phyloP scores from a whole-genome alignment of 2,113 vertebrate species.

The Muscicapa adusta region DNA sequence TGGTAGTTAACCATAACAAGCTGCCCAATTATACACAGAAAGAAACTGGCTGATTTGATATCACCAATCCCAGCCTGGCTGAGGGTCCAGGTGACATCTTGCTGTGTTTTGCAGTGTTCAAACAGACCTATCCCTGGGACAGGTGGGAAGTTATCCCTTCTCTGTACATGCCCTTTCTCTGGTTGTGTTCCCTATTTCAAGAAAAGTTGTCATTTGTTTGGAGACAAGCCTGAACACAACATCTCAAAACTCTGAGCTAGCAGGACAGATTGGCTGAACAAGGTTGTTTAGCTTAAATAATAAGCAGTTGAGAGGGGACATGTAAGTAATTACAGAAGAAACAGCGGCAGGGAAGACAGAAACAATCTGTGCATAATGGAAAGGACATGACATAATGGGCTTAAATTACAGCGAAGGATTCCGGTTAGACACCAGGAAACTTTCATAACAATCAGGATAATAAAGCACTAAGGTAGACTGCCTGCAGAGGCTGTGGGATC shows the following conservation, averaged over 20 bases:
- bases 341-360: conserved; percentile 23
- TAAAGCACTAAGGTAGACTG: conserved; percentile 47
- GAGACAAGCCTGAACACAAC: neutral
- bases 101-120: neutral
- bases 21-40: neutral
- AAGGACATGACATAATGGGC: conserved; percentile 62
- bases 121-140: neutral
- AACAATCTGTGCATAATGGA: conserved; percentile 55
- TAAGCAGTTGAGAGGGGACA: neutral
- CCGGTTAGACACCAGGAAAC: conserved; percentile 61
- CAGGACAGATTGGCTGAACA: neutral
- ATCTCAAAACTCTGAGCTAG: neutral
- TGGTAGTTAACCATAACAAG: neutral
- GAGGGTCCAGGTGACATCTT: neutral
- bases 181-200: neutral
- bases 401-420: conserved; percentile 50
- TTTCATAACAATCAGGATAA: conserved; percentile 61
- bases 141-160: neutral
- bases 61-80: neutral
- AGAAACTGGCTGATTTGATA: neutral
- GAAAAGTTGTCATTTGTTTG: neutral
- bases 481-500: conserved; percentile 54
- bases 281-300: conserved; percentile 37
- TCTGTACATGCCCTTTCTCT: neutral
- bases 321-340: conserved; percentile 55